Percentiles rank a stretch among this genome's conserved stretches.
Conservation (phyloP, 2,888 invertebrate species). For the Nezara viridula region DNA sequence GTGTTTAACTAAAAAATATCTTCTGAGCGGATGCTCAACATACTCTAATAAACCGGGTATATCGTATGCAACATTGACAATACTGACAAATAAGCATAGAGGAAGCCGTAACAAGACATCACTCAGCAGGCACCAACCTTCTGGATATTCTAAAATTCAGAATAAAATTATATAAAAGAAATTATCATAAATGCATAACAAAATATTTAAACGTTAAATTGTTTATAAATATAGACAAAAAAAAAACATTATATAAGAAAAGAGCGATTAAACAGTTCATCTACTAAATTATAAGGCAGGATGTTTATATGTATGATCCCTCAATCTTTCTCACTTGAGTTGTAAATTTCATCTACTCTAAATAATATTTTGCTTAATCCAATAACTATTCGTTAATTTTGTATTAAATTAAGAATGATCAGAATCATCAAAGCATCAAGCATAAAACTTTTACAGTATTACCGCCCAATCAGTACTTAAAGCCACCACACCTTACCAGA, state of each 20-base stretch:
- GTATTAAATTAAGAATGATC: too few relatives aligned
- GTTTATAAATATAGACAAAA: too few relatives aligned
- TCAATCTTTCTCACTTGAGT: background rate
- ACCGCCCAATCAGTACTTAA: too few relatives aligned
- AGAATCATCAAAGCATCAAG: too few relatives aligned
- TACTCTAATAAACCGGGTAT: constrained; percentile 74
- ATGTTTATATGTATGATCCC: background rate
- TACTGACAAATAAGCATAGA: constrained; percentile 77
- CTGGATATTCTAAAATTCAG: constrained; percentile 71
- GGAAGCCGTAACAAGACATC: constrained; percentile 81
- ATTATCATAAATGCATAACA: background rate
- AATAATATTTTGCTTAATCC: background rate
- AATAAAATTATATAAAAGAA: background rate
- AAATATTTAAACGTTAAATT: too few relatives aligned
- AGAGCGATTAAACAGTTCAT: background rate
- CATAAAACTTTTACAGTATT: too few relatives aligned
- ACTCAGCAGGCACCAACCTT: constrained; percentile 79
- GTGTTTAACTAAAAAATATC: constrained; percentile 76
- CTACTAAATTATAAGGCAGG: background rate
- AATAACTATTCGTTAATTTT: background rate
- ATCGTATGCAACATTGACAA: constrained; percentile 74
- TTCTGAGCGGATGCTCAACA: constrained; percentile 77
- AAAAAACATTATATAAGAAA: background rate
- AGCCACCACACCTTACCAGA: too few relatives aligned
- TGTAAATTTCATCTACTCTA: background rate